Base-by-base conservation (phyloP, 2,113 vertebrate genomes). In the Dendropsophus ebraccatus region DNA sequence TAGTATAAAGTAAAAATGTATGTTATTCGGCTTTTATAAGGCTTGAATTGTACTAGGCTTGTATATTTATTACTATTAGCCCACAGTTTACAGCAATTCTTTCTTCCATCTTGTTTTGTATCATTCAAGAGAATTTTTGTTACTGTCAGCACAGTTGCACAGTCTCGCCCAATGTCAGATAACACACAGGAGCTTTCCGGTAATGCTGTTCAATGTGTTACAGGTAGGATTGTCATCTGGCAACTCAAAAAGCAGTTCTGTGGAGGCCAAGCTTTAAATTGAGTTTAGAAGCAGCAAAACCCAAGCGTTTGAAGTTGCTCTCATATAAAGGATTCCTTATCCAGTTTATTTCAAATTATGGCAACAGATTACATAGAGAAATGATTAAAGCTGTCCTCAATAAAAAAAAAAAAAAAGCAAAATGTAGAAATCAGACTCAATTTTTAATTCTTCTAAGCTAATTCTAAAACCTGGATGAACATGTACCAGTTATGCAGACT, bases 371-470 rank as follows among this genome's bases (percentile, higher is more conserved):
- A 84, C 50, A 25, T 30, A 84, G n/a, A 45, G 54, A 84, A 75
- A 74, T 75, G 82, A 84, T 82, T 82, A 70, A 58, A 74, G 54
- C 69, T 74, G 82, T 84, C 82, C 54, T 75, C 35, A 54, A 56
- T 83, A 72, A 83, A 72, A 74, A 74, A 19, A 67, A 50, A 79
- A 72, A 69, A 54, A 56, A 28, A 69, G 69, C 41, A 28, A 80
- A 60, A 81, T 67, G 23, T 37, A 45, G 23, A 58, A 45, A 84
- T 74, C 82, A 75, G 16, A 56, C 50, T 41, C n/a, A 25, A 37
- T 84, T 74, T 84, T 74, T 84, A 74, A 84, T 84, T 60, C 70
- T 84, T 75, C 70, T 73, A 74, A 84, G 82, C 69, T 84, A 74
- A 84, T 84, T 84, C 54, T 58, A 37, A 75, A 84, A 74, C 70